phyloP scores from a whole-genome alignment of 2,888 invertebrate genomes.

The Erebia ligea region DNA sequence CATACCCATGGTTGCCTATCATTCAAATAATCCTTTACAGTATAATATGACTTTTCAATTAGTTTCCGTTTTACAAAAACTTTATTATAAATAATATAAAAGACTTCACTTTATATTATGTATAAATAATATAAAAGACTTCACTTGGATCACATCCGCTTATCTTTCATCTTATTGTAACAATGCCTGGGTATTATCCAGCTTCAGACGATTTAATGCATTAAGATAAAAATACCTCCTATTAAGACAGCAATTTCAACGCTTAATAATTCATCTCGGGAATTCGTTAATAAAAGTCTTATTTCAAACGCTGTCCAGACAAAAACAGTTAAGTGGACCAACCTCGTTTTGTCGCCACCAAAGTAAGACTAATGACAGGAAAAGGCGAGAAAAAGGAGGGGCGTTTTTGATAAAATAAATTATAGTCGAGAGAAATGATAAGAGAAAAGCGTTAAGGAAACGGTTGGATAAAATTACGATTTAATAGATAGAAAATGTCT shows the following conservation, averaged over 20 bases:
- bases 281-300: constrained; percentile 17
- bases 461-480: not conserved
- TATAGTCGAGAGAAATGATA: not conserved
- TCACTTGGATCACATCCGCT: not conserved
- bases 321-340: constrained; percentile 22
- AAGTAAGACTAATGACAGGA: constrained; percentile 39
- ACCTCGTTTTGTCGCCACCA: constrained; percentile 18
- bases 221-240: not conserved
- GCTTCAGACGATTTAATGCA: not conserved
- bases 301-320: constrained; percentile 18
- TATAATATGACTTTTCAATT: too few relatives aligned
- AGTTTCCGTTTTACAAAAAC: too few relatives aligned
- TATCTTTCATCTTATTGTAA: not conserved
- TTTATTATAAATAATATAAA: too few relatives aligned
- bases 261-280: constrained; percentile 17
- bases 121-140: too few relatives aligned
- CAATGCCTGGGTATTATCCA: not conserved
- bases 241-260: constrained; percentile 3
- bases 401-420: constrained; percentile 32
- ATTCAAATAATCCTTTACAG: too few relatives aligned
- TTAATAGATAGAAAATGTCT: not conserved
- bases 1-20: too few relatives aligned
- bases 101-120: too few relatives aligned
- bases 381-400: constrained; percentile 22
- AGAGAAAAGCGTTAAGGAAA: not conserved